phyloP scores from a whole-genome alignment of 2,797 vertebrate genomes.

The Rhinatrema bivittatum region DNA sequence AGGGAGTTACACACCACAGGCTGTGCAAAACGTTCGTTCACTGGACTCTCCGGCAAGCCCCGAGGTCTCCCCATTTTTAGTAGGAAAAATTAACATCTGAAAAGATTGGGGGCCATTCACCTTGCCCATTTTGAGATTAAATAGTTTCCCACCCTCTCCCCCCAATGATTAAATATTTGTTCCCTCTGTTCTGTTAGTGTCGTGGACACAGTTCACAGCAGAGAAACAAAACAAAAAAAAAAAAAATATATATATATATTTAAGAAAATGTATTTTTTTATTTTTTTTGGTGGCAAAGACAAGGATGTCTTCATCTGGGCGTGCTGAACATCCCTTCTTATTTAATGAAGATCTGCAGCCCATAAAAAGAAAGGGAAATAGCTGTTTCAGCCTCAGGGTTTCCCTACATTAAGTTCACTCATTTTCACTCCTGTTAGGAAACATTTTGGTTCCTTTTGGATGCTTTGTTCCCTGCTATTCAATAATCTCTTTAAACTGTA shows the following conservation, averaged over 20 bases:
- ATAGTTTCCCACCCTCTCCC: constrained; percentile 16
- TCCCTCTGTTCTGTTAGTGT: constrained; percentile 24
- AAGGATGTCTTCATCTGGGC: constrained; percentile 20
- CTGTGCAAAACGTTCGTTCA: too few relatives aligned
- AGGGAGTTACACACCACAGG: too few relatives aligned
- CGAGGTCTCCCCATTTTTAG: fast-evolving
- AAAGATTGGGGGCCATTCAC: not conserved
- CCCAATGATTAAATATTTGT: constrained; percentile 31
- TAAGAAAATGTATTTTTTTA: not conserved
- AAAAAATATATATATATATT: too few relatives aligned
- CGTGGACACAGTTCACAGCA: constrained; percentile 8
- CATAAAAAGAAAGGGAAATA: constrained; percentile 39
- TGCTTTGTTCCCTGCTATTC: too few relatives aligned
- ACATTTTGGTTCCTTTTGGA: too few relatives aligned
- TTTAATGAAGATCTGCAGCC: constrained; percentile 34
- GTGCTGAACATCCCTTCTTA: constrained; percentile 23
- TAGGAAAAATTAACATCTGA: not conserved
- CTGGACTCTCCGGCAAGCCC: fast-evolving
- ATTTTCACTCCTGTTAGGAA: constrained; percentile 15
- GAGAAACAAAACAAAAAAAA: constrained; percentile 19
- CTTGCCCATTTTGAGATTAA: constrained; percentile 10
- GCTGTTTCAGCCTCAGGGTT: constrained; percentile 21
- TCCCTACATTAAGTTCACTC: constrained; percentile 18
- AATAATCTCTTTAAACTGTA: too few relatives aligned
- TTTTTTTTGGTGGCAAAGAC: constrained; percentile 18